Evolutionary conservation across 2,113 vertebrate species (phyloP), one percentile per base, ranked within the genome.

Genomic region (Macquaria australasica): DNA sequence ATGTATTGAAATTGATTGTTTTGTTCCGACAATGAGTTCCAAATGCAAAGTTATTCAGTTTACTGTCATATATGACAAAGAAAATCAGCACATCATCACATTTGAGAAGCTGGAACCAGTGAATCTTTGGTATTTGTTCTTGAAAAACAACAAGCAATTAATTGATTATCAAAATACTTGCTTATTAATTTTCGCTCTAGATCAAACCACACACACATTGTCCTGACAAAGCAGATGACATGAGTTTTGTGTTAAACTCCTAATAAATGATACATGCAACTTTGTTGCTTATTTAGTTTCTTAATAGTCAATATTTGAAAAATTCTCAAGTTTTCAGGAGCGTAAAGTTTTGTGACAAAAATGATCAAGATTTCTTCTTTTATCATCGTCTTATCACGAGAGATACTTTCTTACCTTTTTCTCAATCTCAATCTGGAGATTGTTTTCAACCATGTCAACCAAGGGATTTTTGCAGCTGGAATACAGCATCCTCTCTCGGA

Each of bases 401-500:
- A 8, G 8, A 9, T 18, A 11, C 6, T 11, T 45, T 72, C 84
- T 82, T 93, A 98, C 98, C 97, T 99, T 99, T 94, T 97, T 97
- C 79, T 96, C 95, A 53, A 99, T 95, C 78, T 97, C 96, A 90
- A 99, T 97, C 78, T 96, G 94, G 51, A 98, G 67, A 9, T 96
- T 95, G 73, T 92, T 95, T 93, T 99, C 98, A 87, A 97, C 96
- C 93, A 97, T 97, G 87, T 99, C 97, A 15, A 99, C 91, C 68
- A 99, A 87, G 25, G 97, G 96, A 72, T 95, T 98, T 94, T 99
- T 99, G 95, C 98, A 99, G 93, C 98, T 99, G 73, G 98, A 99
- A 89, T 99, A 99, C 5, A 99, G 95, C 98, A 99, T 99, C 89
- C 98, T 96, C 91, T 99, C 98, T 89, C 94, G 95, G 96, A 99